A percentile compares a stretch with the other conserved stretches of the same genome.
Evolutionary conservation across 1,140 invertebrate species (phyloP).

Genomic region (Bombus impatiens): DNA sequence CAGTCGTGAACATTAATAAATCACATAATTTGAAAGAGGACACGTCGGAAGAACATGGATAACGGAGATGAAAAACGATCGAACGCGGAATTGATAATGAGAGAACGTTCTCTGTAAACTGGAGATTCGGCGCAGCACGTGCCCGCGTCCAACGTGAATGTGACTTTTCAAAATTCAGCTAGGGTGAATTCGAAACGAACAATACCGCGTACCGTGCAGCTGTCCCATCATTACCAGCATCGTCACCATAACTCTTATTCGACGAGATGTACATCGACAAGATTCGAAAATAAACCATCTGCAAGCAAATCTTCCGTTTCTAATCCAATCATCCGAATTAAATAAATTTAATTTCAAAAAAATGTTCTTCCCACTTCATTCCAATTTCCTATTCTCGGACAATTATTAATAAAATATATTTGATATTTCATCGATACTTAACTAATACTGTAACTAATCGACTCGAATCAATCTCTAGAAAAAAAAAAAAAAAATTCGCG

Average conservation of each 20-base stretch:
- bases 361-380: too few species aligned
- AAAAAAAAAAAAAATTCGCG: neutral
- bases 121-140: constrained; percentile 56
- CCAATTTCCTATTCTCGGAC: too few species aligned
- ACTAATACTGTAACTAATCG: neutral
- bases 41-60: neutral
- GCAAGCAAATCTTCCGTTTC: constrained; percentile 3
- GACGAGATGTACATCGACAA: constrained; percentile 3
- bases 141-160: constrained; percentile 64
- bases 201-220: constrained; percentile 70
- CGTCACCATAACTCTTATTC: constrained; percentile 65
- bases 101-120: neutral
- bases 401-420: too few species aligned
- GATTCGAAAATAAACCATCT: neutral
- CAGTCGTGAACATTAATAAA: neutral
- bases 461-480: too few species aligned
- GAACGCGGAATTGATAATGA: constrained; percentile 34
- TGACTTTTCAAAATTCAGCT: constrained; percentile 77
- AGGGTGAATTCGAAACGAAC: constrained; percentile 78
- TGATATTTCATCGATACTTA: too few species aligned
- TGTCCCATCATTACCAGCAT: constrained; percentile 72
- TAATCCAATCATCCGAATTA: neutral
- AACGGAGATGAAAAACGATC: constrained; percentile 17
- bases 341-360: too few species aligned
- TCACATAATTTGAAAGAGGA: neutral